These are phyloP conservation scores for Suricata suricatta DNA, from an alignment of 2,113 vertebrate species.

Conservation along the genomic window DNA sequence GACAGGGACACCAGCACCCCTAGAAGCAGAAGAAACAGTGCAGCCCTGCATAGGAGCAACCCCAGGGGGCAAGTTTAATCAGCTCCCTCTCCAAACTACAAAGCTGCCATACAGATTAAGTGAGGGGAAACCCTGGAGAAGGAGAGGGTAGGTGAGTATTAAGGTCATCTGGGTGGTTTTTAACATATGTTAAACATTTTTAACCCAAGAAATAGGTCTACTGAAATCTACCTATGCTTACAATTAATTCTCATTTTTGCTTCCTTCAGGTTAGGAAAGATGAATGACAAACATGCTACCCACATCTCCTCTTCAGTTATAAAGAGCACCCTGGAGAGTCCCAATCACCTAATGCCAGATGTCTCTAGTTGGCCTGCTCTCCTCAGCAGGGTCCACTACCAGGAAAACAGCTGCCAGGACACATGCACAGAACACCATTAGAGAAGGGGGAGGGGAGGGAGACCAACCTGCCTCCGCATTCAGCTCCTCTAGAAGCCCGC, in stretches of 20 bases:
- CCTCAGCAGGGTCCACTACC: neutral
- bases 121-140: neutral
- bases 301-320: slow-evolving; percentile 6
- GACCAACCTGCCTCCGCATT: slow-evolving; percentile 91
- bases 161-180: neutral
- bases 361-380: neutral
- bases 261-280: slow-evolving; percentile 43
- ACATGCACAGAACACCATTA: slow-evolving; percentile 63
- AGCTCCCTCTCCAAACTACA: neutral
- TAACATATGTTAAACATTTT: neutral
- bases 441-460: slow-evolving; percentile 54
- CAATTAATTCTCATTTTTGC: slow-evolving; percentile 2
- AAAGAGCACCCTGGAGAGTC: neutral
- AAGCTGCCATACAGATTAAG: neutral
- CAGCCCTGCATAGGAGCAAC: neutral
- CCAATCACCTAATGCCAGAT: neutral
- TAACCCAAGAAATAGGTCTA: slow-evolving; percentile 47
- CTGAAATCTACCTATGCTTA: slow-evolving; percentile 48
- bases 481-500: slow-evolving; percentile 87
- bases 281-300: slow-evolving; percentile 33
- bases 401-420: slow-evolving; percentile 51
- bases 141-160: accelerated
- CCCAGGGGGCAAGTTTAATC: neutral
- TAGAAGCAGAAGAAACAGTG: neutral
- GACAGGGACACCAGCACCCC: neutral